Evolutionary conservation across 2,888 invertebrate species (phyloP), one percentile per base, ranked within the genome.

Genomic region (Seira ritae): DNA sequence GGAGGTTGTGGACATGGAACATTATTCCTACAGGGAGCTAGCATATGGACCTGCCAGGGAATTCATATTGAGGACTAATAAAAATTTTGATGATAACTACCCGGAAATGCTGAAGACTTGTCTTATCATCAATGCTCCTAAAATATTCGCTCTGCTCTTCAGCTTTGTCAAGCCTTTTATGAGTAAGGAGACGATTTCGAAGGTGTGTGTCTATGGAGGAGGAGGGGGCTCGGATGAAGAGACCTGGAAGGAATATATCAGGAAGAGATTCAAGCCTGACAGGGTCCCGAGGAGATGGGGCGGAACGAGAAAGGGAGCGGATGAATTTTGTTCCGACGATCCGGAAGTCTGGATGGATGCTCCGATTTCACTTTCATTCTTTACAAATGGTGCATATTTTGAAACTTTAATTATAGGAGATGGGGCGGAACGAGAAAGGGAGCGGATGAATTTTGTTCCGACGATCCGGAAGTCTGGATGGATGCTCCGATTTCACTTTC

Each of bases 1-100:
- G n/a, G 67, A 85, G 62, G 55, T 85, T 42, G 67, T 78, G 17
- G 85, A 85, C 46, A 69, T 77, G 73, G 85, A 85, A 22, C n/a
- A 62, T 10, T 85, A 84, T 55, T 74, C 77, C 6, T 84, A 73
- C 31, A 68, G 17, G 24, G 73, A 81, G 31, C 10, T 84, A 0
- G 66, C 69, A 0, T 84, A 84, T 17, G 69, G 66, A 8, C 78
- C 74, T 1, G 68, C 65, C 3, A 15, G 72, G 23, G 81, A 81
- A 3, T 84, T 74, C 60, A 69, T 81, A 6, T 0, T 68, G 6
- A 0, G 4, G 2, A 73, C 77, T 1, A 69, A 78, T 1, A 19
- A 55, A 23, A 42, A 42, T 0, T 74, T 79, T 62, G 85, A 85
- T 55, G 60, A 68, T 1, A 75, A 85, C 67, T 85, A 84, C 62